Base-by-base conservation (phyloP, 2,888 invertebrate species). In the Sicus ferrugineus region DNA sequence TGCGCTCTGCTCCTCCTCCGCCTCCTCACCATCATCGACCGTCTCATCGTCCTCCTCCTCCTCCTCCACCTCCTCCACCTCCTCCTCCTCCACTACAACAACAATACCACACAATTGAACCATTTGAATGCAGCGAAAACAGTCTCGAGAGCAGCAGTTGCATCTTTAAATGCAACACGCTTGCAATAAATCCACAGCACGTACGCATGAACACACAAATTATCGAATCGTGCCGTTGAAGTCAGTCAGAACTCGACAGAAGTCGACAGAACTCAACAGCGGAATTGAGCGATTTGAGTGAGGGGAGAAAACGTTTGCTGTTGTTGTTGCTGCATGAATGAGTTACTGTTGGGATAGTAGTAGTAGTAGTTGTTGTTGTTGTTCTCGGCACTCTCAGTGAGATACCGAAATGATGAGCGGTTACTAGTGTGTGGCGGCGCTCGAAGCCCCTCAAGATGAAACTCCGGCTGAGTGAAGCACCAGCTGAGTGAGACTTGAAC, bases 151-250 rank as follows among this genome's bases (percentile, higher is more conserved):
- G n/a, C n/a, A n/a, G 31, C 30, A 19, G 31, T 19, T 31, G 58
- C 59, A 59, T 46, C 67, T 48, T 48, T 67, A 59, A 67, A 67
- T 58, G 67, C 67, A 67, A 67, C 67, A 67, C 67, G 58, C 67
- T 67, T 64, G 72, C 70, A 70, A 72, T 72, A 72, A 72, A 74
- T 73, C 70, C 74, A 70, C 71, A 73, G 72, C 76, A 76, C 76
- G 75, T 76, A 75, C 71, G 69, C 72, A 69, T 72, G 72, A 75
- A 74, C 74, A 74, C 73, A 75, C 76, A 76, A 76, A 76, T 76
- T 76, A 72, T 75, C 72, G 74, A 76, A 76, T 75, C 76, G 76
- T 76, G 76, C 75, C 72, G 73, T 65, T 11, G 50, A 0, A 46
- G 54, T 30, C 67, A 14, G n/a, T n/a, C n/a, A n/a, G 11, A 9